Conservation (phyloP, 2,797 vertebrate species). For the Microhierax caerulescens region DNA sequence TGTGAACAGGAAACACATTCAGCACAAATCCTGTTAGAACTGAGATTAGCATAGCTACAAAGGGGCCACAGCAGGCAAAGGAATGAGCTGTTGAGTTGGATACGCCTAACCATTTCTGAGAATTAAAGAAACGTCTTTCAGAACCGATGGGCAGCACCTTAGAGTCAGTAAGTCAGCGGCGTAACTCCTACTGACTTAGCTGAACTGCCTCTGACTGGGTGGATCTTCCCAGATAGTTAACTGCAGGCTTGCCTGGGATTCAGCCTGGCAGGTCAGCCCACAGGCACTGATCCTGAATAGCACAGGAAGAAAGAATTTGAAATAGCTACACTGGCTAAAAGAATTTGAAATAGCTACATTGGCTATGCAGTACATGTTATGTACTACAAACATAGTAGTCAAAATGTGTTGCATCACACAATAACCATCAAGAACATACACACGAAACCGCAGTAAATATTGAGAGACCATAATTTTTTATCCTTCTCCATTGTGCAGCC, state of each 20-base stretch:
- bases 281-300: background rate
- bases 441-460: background rate
- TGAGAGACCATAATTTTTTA: background rate
- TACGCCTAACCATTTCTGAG: background rate
- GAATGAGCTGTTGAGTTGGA: background rate
- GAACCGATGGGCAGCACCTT: background rate
- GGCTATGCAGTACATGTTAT: background rate
- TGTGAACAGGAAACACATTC: background rate
- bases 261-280: background rate
- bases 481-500: fast-evolving
- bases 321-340: background rate
- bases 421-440: background rate
- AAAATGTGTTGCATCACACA: background rate
- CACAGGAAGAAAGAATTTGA: background rate
- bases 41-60: background rate
- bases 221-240: background rate
- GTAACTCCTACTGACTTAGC: background rate
- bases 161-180: background rate
- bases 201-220: background rate
- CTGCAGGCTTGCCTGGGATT: background rate
- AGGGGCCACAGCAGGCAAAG: background rate
- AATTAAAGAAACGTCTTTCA: background rate
- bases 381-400: background rate
- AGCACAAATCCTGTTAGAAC: background rate
- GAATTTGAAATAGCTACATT: background rate